phyloP scores from a whole-genome alignment of 2,888 invertebrate species.

The Dorcus parallelipipedus region DNA sequence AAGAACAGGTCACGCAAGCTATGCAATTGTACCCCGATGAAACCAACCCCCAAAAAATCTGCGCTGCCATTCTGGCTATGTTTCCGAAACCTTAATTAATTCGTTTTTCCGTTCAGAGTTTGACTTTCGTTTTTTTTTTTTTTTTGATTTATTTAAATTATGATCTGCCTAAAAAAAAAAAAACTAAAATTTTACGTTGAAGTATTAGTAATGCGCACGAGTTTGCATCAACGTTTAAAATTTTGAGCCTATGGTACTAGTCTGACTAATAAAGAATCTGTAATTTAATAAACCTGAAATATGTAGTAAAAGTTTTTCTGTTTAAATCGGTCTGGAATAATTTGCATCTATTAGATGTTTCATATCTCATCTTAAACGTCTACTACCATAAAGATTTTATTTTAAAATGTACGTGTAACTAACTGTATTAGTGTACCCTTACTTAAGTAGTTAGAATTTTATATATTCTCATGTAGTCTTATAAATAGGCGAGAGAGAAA shows the following conservation, averaged over 20 bases:
- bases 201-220: no score
- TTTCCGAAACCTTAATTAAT: slow-evolving; percentile 48
- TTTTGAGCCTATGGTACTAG: not conserved
- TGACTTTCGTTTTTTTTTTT: not conserved
- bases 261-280: no score
- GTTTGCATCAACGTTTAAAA: no score
- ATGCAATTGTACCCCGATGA: slow-evolving; percentile 88
- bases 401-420: slow-evolving; percentile 18
- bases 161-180: not conserved
- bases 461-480: no score
- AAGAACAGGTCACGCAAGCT: slow-evolving; percentile 82
- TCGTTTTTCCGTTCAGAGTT: not conserved
- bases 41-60: slow-evolving; percentile 85
- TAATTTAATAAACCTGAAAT: no score
- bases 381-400: slow-evolving; percentile 10
- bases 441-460: no score
- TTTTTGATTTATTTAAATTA: not conserved
- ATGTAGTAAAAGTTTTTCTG: no score
- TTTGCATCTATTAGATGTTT: no score
- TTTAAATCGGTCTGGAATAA: no score
- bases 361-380: not conserved
- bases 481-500: no score
- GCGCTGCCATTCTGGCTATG: slow-evolving; percentile 79
- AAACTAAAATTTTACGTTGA: not conserved
- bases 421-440: slow-evolving; percentile 16